phyloP scores from a whole-genome alignment of 2,888 invertebrate genomes.

The Nowickia ferox region DNA sequence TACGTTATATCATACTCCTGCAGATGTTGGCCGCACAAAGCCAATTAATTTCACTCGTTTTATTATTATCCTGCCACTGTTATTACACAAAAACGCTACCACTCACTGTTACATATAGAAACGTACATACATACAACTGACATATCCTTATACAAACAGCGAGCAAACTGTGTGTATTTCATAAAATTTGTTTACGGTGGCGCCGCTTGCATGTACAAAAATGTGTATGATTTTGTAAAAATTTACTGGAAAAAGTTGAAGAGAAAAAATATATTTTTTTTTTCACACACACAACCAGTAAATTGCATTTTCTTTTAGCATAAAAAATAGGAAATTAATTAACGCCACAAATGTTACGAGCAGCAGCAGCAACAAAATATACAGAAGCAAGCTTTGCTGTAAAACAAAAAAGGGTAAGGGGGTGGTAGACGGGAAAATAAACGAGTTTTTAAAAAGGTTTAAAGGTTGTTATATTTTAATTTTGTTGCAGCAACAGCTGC shows the following conservation, averaged over 20 bases:
- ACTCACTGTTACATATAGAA: not conserved
- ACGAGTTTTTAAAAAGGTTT: constrained; percentile 54
- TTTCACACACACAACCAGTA: not conserved
- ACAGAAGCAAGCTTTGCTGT: constrained; percentile 17
- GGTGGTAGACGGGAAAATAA: not conserved
- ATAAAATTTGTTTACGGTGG: constrained; percentile 21
- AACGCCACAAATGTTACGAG: constrained; percentile 63
- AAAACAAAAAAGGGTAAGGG: not conserved
- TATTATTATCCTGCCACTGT: constrained; percentile 41
- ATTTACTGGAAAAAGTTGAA: constrained; percentile 8
- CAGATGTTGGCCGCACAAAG: constrained; percentile 3
- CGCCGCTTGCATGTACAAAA: not conserved
- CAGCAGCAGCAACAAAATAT: constrained; percentile 11
- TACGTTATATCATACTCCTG: not conserved
- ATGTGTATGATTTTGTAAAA: constrained; percentile 1
- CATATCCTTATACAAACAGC: constrained; percentile 4
- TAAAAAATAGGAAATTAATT: constrained; percentile 70
- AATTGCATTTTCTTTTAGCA: constrained; percentile 22
- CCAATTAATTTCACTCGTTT: constrained; percentile 61
- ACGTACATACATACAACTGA: not conserved
- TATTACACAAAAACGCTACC: not conserved
- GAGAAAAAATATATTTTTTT: not conserved
- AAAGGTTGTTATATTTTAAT: constrained; percentile 23
- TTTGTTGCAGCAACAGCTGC: constrained; percentile 35
- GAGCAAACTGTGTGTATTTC: not conserved